A percentile compares a stretch with the other conserved stretches of the same genome.
These are phyloP conservation scores for Noturus placidus DNA, from an alignment of 2,113 vertebrate species.

Conservation along the genomic window DNA sequence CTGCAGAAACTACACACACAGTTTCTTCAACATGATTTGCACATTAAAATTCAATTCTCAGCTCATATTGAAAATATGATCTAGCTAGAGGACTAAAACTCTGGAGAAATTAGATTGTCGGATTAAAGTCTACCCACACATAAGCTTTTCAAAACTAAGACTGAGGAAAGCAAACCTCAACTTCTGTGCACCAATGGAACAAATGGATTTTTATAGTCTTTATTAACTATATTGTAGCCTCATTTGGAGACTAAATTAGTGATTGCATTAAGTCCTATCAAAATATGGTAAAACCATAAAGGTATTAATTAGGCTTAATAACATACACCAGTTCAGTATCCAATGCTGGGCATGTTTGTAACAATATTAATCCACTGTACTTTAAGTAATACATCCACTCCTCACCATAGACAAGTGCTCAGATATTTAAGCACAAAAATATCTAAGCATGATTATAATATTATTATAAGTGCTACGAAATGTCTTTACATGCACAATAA, in stretches of 20 bases:
- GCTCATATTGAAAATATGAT: background rate
- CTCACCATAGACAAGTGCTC: background rate
- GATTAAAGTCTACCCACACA: background rate
- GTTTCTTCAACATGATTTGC: constrained; percentile 8
- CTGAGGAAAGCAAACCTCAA: background rate
- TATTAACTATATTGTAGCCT: background rate
- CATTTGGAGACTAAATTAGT: background rate
- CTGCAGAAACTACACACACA: constrained; percentile 1
- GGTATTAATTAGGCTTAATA: background rate
- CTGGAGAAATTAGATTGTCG: background rate
- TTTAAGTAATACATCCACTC: background rate
- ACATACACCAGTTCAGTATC: background rate
- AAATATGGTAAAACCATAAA: background rate
- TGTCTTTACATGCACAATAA: background rate
- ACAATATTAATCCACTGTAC: background rate
- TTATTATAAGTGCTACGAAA: background rate
- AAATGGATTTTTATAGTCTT: background rate
- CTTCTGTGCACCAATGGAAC: background rate
- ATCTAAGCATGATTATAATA: background rate
- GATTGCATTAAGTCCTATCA: background rate
- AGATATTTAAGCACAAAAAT: background rate
- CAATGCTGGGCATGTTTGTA: background rate
- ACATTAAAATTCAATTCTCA: background rate
- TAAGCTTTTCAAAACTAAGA: background rate
- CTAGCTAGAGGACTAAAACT: background rate